phyloP scores from a whole-genome alignment of 1,140 invertebrate genomes.

The Drosophila pectinifera region DNA sequence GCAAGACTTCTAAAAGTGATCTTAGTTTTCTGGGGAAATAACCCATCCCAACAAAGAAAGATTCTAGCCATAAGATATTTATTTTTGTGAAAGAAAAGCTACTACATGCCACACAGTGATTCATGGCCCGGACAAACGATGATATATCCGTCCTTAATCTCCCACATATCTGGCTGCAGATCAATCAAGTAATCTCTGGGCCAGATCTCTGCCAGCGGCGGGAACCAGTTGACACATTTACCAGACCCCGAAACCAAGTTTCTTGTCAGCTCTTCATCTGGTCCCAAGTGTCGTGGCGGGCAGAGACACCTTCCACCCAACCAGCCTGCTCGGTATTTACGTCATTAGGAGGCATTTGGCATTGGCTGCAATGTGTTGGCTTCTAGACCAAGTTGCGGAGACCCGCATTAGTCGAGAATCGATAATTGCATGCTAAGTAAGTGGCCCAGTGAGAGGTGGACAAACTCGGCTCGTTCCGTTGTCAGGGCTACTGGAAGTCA shows the following conservation, averaged over 20 bases:
- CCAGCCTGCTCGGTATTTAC: constrained; percentile 29
- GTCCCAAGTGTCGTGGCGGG: constrained; percentile 3
- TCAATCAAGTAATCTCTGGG: constrained; percentile 43
- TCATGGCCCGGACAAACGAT: constrained; percentile 7
- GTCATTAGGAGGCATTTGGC: constrained; percentile 67
- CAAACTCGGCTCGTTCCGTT: constrained; percentile 37
- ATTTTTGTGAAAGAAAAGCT: constrained; percentile 2
- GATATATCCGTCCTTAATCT: constrained; percentile 23
- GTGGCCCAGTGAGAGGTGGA: constrained; percentile 24
- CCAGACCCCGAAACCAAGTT: constrained; percentile 24
- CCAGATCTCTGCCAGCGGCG: constrained; percentile 20
- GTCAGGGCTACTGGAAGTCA: constrained; percentile 51
- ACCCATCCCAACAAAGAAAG: neutral
- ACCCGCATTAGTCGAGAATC: constrained; percentile 63
- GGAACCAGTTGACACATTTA: constrained; percentile 50
- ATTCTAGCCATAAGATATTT: neutral
- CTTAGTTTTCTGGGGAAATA: too few species aligned
- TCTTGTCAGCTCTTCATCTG: constrained; percentile 20
- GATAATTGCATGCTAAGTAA: constrained; percentile 68
- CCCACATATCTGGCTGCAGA: constrained; percentile 18
- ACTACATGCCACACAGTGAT: constrained; percentile 8
- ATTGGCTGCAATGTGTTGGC: constrained; percentile 57
- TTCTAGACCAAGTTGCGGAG: constrained; percentile 4
- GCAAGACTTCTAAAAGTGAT: too few species aligned
- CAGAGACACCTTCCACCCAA: constrained; percentile 17